Conservation (phyloP, 2,797 vertebrate genomes). For the Dryobates pubescens region DNA sequence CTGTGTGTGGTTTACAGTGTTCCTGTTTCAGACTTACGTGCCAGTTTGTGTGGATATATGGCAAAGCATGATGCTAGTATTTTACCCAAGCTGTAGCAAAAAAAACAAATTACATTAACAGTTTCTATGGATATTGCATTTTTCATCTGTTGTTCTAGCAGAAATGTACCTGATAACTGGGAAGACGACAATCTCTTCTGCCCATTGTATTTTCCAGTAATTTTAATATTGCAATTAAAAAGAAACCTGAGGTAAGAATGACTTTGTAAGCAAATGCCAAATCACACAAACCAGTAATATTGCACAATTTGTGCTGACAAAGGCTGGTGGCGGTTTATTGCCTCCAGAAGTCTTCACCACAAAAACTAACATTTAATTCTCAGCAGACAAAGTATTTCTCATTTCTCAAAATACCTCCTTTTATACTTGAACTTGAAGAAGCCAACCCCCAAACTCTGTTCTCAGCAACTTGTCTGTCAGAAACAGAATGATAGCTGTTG, state of each 20-base stretch:
- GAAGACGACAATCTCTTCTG: background rate
- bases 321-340: background rate
- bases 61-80: background rate
- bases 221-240: slow-evolving; percentile 1
- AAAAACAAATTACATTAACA: background rate
- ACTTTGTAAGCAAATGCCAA: slow-evolving; percentile 28
- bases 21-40: background rate
- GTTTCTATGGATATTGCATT: slow-evolving; percentile 21
- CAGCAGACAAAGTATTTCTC: background rate
- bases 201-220: background rate
- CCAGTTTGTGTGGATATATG: background rate
- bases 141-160: background rate
- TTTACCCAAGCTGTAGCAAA: background rate
- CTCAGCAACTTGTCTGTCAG: slow-evolving; percentile 53
- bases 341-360: background rate
- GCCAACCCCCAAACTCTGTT: background rate
- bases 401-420: background rate
- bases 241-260: slow-evolving; percentile 5
- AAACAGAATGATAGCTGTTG: slow-evolving; percentile 18
- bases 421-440: slow-evolving; percentile 1
- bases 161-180: background rate
- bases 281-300: background rate
- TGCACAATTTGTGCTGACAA: background rate
- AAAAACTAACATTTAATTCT: slow-evolving; percentile 48
- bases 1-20: background rate